These are phyloP conservation scores for Eristalinus aeneus DNA, from an alignment of 2,888 invertebrate genomes.

Conservation along the genomic window DNA sequence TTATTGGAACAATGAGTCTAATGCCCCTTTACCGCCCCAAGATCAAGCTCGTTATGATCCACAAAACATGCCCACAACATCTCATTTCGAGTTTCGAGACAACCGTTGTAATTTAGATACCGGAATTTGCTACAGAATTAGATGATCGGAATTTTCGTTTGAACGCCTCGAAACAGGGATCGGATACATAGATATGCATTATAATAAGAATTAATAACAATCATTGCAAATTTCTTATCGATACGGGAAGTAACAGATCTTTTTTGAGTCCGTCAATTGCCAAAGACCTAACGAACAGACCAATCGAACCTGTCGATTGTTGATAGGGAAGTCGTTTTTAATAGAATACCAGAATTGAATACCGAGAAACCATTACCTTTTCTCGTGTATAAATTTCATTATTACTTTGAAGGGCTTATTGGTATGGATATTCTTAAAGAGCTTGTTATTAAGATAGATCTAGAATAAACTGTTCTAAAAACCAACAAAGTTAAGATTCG, in stretches of 20 bases:
- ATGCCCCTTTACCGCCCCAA: no score
- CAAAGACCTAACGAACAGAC: background rate
- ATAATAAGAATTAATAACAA: no score
- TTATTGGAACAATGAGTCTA: no score
- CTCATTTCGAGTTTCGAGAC: no score
- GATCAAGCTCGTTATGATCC: no score
- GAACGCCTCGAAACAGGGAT: no score
- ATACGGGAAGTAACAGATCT: conserved; percentile 17
- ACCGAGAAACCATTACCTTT: background rate
- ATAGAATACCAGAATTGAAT: background rate
- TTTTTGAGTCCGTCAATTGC: conserved; percentile 27
- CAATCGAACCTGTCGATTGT: background rate
- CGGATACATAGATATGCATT: no score
- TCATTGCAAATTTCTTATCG: conserved; percentile 15
- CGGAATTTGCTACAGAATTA: no score
- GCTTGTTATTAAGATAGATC: conserved; percentile 16
- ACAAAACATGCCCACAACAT: no score
- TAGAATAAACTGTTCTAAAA: background rate
- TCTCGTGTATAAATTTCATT: conserved; percentile 1
- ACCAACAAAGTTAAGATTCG: background rate
- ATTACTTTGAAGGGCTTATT: conserved; percentile 11
- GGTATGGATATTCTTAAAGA: conserved; percentile 1
- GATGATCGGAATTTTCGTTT: conserved; percentile 29
- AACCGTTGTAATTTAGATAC: background rate
- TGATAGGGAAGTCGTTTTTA: background rate